Evolutionary conservation across 2,888 invertebrate species (phyloP).

Genomic region (Eumerus sabulonum): DNA sequence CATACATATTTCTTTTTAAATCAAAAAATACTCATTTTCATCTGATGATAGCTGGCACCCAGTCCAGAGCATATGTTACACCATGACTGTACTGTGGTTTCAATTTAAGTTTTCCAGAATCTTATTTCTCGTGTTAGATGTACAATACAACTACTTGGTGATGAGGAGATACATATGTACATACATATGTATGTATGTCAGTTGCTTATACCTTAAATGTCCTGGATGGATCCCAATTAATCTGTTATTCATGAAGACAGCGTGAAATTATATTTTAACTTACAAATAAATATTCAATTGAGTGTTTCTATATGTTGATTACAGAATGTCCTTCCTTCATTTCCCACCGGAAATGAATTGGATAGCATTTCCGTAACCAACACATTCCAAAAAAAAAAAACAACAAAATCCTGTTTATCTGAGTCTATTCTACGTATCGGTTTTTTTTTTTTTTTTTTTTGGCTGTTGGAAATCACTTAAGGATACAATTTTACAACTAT

Average conservation of each 20-base stretch:
- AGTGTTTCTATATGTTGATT: conserved; percentile 11
- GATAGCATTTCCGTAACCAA: conserved; percentile 32
- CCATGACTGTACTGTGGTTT: conserved; percentile 28
- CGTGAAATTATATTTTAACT: conserved; percentile 72
- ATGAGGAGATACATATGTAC: conserved; percentile 27
- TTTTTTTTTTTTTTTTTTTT: not conserved
- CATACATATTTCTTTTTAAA: no score
- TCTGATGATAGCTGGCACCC: conserved; percentile 33
- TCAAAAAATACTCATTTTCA: no score
- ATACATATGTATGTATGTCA: no score
- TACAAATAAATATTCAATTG: conserved; percentile 63
- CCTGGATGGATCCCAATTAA: conserved; percentile 80
- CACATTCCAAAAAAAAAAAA: no score
- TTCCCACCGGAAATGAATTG: not conserved
- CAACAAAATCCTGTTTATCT: no score
- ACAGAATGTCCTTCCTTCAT: not conserved
- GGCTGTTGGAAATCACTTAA: not conserved
- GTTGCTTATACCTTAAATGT: conserved; percentile 79
- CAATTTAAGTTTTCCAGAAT: conserved; percentile 15
- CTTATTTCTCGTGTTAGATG: conserved; percentile 3
- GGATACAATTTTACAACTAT: conserved; percentile 3
- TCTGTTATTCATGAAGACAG: conserved; percentile 74
- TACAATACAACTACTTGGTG: conserved; percentile 45
- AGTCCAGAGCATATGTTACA: conserved; percentile 31
- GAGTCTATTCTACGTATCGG: no score